Base-by-base conservation (phyloP, 2,797 vertebrate genomes). In the Odontamblyopus lacepedii region DNA sequence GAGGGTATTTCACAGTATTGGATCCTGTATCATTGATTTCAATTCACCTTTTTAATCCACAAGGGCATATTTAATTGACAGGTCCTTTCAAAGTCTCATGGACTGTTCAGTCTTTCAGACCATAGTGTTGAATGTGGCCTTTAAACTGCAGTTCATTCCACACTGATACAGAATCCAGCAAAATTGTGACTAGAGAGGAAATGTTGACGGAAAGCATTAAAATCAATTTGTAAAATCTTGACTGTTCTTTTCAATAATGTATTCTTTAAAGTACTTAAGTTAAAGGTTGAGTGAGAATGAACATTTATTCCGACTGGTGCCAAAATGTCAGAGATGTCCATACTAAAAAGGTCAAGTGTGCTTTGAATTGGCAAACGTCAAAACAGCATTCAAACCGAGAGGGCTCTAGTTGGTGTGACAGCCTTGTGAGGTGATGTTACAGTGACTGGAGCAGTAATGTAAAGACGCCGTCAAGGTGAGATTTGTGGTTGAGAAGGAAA, bases 401-500 rank as follows among this genome's bases (percentile, higher is more conserved):
- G 55, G 30, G 35, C 18, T 57, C 23, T 6, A 38, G 53, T 12
- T 27, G 3, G n/a, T 60, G 5, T 68, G 71, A 79, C 67, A 51
- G 38, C 29, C 19, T 50, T 38, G 23, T 55, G 53, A 75, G 29
- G 27, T 19, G 59, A 19, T 63, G 6, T 56, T 27, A 75, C 32
- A 53, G 59, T 30, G 55, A 19, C 26, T 19, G 3, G 35, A 71
- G 70, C 7, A 35, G 7, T 59, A 38, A 66, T 69, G 70, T 71
- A 76, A 77, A 79, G 64, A 71, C 81, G 81, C 68, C 4, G 63
- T 73, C 76, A 78, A 76, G 77, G 71, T 83, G 81, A 86, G 72
- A 83, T 84, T 80, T 78, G 75, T 73, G 67, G 64, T 68, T 44
- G 74, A 70, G 74, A 72, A 83, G 83, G 73, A 78, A 78, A 71